A percentile compares a stretch with the other conserved stretches of the same genome.
Conservation (phyloP, 2,113 vertebrate genomes). For the Rhinoptilus africanus region DNA sequence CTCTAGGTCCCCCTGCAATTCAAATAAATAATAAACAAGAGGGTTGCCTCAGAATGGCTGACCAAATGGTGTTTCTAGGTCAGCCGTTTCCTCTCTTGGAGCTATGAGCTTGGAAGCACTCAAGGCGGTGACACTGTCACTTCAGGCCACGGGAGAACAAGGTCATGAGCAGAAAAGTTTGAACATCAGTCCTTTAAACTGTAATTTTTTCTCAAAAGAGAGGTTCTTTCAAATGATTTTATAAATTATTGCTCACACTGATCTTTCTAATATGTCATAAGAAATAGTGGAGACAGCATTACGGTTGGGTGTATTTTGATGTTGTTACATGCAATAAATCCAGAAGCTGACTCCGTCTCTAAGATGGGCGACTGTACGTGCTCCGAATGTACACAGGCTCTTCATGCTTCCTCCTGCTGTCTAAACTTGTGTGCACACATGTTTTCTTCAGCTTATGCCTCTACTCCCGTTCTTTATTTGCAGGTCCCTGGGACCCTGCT, state of each 20-base stretch:
- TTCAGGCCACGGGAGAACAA: background rate
- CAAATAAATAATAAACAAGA: background rate
- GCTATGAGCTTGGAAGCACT: background rate
- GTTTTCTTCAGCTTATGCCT: background rate
- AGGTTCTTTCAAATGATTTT: background rate
- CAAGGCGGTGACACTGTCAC: background rate
- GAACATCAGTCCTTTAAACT: background rate
- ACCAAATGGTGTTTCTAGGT: background rate
- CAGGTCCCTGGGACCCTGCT: background rate
- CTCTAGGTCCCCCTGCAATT: background rate
- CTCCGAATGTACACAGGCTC: fast-evolving
- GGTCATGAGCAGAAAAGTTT: background rate
- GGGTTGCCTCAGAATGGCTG: background rate
- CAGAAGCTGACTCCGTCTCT: background rate
- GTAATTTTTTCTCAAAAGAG: background rate
- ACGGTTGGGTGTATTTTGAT: background rate
- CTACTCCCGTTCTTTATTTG: background rate
- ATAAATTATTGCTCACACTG: background rate
- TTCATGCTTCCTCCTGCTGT: background rate
- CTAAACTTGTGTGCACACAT: background rate
- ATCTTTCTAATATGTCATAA: background rate
- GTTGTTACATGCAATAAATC: background rate
- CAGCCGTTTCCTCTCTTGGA: background rate
- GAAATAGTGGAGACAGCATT: background rate
- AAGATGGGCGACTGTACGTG: background rate